A percentile compares a stretch with the other conserved stretches of the same genome.
phyloP scores from a whole-genome alignment of 1,140 invertebrate species.

The Cydia pomonella region DNA sequence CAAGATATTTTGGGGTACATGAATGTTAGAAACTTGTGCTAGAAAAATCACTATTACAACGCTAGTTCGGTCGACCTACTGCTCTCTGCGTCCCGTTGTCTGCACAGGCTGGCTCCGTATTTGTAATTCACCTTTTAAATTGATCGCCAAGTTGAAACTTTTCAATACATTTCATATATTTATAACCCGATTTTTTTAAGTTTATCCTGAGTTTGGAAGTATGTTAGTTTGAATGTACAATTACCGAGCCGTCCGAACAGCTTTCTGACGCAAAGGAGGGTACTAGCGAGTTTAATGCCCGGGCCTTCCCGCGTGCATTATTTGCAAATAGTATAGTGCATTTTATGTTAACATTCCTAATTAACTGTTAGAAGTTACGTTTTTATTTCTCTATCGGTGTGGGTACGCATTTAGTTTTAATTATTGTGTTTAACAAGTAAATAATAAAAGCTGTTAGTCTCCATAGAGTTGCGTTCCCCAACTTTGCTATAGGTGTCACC shows the following conservation, averaged over 20 bases:
- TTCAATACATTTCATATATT: background rate
- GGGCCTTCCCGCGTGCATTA: constrained; percentile 25
- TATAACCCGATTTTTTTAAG: background rate
- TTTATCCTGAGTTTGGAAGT: background rate
- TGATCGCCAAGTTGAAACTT: background rate
- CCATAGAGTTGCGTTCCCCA: background rate
- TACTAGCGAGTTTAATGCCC: constrained; percentile 33
- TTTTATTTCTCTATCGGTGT: constrained; percentile 43
- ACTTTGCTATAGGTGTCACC: background rate
- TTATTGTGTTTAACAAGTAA: constrained; percentile 19
- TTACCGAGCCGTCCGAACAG: background rate
- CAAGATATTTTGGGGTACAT: background rate
- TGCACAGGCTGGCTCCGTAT: background rate
- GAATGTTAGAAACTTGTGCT: background rate
- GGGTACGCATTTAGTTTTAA: constrained; percentile 43
- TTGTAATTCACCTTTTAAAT: background rate
- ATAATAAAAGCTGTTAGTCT: background rate
- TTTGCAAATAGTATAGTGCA: constrained; percentile 45
- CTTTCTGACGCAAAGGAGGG: constrained; percentile 42
- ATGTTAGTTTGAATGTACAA: background rate
- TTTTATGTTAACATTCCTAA: constrained; percentile 62
- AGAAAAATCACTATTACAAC: background rate
- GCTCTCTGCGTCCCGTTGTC: constrained; percentile 3
- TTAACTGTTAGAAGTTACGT: constrained; percentile 48
- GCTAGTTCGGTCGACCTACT: background rate